Evolutionary conservation across 2,797 vertebrate genomes (phyloP), one percentile per base, ranked within the genome.

Genomic region (Nannoperca australis): DNA sequence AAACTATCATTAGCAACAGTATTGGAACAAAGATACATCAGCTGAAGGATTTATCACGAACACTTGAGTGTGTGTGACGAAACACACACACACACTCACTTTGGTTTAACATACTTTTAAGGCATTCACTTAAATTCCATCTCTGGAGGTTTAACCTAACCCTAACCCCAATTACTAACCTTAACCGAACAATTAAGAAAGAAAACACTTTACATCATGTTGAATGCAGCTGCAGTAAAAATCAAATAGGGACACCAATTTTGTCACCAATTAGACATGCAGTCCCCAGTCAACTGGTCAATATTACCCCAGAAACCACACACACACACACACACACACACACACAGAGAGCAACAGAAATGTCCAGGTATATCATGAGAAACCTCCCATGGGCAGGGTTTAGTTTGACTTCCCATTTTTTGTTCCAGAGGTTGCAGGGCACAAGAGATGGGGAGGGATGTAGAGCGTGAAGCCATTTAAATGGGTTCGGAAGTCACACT

Each of bases 401-500:
- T 64, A 81, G 62, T 83, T 84, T 80, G 83, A 81, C 79, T 85
- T 89, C 81, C 51, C 64, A 73, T 78, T 83, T 86, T 81, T 76
- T 74, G 63, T 82, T 68, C 0, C 24, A 36, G 50, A 56, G 78
- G 81, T 87, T 83, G 78, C 78, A 76, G 86, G 91, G 84, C 82
- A 90, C 58, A 56, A n/a, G 80, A 90, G 82, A 91, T 84, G 80
- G 79, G 75, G 70, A 82, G 65, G 76, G 87, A 91, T 90, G 85
- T 90, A 91, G 92, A 93, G 91, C 91, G 76, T 92, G 92, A 93
- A 88, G 85, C 74, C 74, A 78, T 88, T 89, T 84, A 89, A 85
- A 73, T 81, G 72, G 73, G 81, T 81, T 80, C 84, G 34, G 81
- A 79, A 89, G 79, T 71, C 84, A 78, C 81, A 76, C 60, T 55